Evolutionary conservation across 2,113 vertebrate genomes (phyloP), one percentile per base, ranked within the genome.

Genomic region (Chlorodrepanis virens): DNA sequence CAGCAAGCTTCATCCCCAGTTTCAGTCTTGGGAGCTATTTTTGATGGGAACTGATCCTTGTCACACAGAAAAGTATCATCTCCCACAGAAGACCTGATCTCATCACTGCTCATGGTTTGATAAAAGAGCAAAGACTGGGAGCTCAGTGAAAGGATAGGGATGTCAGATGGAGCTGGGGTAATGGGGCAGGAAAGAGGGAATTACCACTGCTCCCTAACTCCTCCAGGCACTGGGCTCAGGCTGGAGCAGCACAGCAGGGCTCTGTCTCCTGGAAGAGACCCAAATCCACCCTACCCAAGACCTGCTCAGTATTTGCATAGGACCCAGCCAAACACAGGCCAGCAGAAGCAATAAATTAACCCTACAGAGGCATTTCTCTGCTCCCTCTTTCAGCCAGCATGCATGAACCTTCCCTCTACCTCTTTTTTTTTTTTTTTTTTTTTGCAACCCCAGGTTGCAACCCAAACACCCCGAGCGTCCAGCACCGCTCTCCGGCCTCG

Each of bases 281-380:
- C 87, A 87, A 63, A 90, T 21, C 47, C 15, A 0, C 45, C 52
- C 64, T 81, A 29, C n/a, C 72, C 83, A 15, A 85, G 90, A 91
- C 63, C 88, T 37, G 33, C 90, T 79, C 35, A 2, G 4, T 10
- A 91, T 93, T 95, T 95, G 84, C 93, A 79, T 33, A 93, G 76
- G 60, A 63, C 86, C 75, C 83, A 89, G 64, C 89, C 91, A 90
- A 90, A 86, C 83, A 14, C 83, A 47, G 71, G 56, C 56, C 72
- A 87, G 95, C 56, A 33, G 1, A 68, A 89, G 65, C 82, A 44
- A 71, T 69, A 69, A 35, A 67, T 83, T 50, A 71, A 87, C 83
- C 75, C 91, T 49, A 39, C 6, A 0, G 28, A 71, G 63, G 15
- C 72, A 52, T 28, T 87, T 59, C 61, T 87, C 69, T 3, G 4